Conservation (phyloP, 1,140 invertebrate species). For the Venustaconcha ellipsiformis region DNA sequence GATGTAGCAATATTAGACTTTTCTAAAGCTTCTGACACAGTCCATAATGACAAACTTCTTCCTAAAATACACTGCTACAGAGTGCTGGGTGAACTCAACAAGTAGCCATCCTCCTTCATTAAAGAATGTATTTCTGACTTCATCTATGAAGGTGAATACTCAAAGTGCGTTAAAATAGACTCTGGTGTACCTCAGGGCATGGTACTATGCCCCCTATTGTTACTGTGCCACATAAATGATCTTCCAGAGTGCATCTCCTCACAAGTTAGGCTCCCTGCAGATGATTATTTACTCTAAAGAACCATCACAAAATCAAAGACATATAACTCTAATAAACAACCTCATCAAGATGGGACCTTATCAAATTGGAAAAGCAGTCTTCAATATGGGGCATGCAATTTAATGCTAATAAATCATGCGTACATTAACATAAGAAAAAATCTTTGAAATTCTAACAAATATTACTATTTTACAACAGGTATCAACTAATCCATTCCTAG, state of each 20-base stretch:
- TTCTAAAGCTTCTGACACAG: too few species aligned
- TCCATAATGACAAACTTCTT: too few species aligned
- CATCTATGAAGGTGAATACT: conserved; percentile 1
- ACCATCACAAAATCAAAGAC: neutral
- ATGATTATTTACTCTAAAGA: neutral
- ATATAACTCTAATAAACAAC: neutral
- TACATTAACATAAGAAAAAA: neutral
- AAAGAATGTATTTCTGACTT: neutral
- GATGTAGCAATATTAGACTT: too few species aligned
- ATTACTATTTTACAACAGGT: neutral
- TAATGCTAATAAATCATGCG: neutral
- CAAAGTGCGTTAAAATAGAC: neutral
- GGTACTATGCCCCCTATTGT: conserved; percentile 1
- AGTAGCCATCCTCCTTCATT: neutral
- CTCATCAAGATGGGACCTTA: neutral
- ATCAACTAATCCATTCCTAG: too few species aligned
- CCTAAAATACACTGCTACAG: too few species aligned
- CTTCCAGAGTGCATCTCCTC: conserved; percentile 1
- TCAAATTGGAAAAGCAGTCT: neutral
- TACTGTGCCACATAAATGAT: conserved; percentile 5
- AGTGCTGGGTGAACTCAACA: too few species aligned
- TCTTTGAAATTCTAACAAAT: neutral
- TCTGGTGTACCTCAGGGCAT: neutral
- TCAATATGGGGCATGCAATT: conserved; percentile 2
- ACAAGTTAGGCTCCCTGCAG: neutral